A percentile compares a stretch with the other conserved stretches of the same genome.
Evolutionary conservation across 2,888 invertebrate species (phyloP).

Genomic region (Pyrocoelia pectoralis): DNA sequence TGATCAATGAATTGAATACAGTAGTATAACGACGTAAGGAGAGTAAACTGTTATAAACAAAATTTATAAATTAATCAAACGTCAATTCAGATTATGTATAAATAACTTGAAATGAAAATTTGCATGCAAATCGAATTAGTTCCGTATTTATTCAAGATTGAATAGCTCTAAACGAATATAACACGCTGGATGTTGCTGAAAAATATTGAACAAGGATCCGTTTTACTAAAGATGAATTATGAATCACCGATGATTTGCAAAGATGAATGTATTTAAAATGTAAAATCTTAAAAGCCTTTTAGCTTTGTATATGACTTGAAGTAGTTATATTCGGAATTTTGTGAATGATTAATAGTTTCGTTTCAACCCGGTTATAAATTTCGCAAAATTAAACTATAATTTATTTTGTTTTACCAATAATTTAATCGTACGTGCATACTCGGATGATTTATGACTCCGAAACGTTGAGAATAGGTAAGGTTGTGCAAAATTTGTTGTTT

Average conservation of each 20-base stretch:
- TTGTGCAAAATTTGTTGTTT: background rate
- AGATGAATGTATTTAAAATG: slow-evolving; percentile 40
- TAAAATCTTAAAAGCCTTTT: slow-evolving; percentile 32
- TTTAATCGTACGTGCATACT: background rate
- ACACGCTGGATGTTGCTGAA: slow-evolving; percentile 42
- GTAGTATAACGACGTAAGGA: no score
- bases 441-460: background rate
- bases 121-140: slow-evolving; percentile 59
- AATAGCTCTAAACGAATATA: slow-evolving; percentile 41
- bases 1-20: no score
- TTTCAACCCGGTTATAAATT: slow-evolving; percentile 12
- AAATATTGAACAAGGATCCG: slow-evolving; percentile 40
- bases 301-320: slow-evolving; percentile 21
- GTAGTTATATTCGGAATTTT: slow-evolving; percentile 15
- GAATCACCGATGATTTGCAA: slow-evolving; percentile 47
- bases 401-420: slow-evolving; percentile 3
- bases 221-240: slow-evolving; percentile 44
- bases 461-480: background rate
- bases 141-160: slow-evolving; percentile 53
- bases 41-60: no score
- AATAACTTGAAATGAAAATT: slow-evolving; percentile 47
- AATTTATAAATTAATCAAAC: slow-evolving; percentile 32
- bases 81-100: slow-evolving; percentile 30
- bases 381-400: background rate
- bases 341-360: slow-evolving; percentile 23